Evolutionary conservation across 2,888 invertebrate genomes (phyloP).

Genomic region (Cheilosia vernalis): DNA sequence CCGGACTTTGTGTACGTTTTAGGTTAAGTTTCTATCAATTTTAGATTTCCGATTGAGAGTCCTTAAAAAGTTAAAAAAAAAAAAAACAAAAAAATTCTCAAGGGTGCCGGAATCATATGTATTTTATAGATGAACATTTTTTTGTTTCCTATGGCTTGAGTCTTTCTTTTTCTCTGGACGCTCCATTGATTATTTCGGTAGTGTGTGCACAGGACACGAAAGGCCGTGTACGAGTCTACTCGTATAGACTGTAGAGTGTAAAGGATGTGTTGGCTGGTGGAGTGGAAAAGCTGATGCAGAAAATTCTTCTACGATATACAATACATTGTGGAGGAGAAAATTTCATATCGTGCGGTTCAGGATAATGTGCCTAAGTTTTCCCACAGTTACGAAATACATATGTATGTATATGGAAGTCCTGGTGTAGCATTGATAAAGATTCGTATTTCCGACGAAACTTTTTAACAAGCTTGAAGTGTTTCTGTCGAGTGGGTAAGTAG

Average conservation of each 20-base stretch:
- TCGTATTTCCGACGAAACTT: constrained; percentile 73
- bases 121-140: constrained; percentile 30
- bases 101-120: constrained; percentile 43
- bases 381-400: constrained; percentile 62
- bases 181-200: constrained; percentile 59
- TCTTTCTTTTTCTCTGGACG: constrained; percentile 44
- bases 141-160: constrained; percentile 39
- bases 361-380: constrained; percentile 72
- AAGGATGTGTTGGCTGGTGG: constrained; percentile 23
- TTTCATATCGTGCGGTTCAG: constrained; percentile 60
- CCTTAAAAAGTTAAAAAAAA: constrained; percentile 34
- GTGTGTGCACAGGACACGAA: constrained; percentile 48
- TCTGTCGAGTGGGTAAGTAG: constrained; percentile 71
- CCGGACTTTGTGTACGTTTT: constrained; percentile 63
- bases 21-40: constrained; percentile 72
- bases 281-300: constrained; percentile 60
- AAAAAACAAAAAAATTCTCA: constrained; percentile 18
- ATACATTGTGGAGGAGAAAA: constrained; percentile 43
- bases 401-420: constrained; percentile 33
- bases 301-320: constrained; percentile 43
- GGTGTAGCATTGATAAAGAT: constrained; percentile 67
- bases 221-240: constrained; percentile 1
- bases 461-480: constrained; percentile 73
- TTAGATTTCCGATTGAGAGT: constrained; percentile 68
- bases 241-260: constrained; percentile 4